phyloP scores from a whole-genome alignment of 2,113 vertebrate genomes.

The Vidua chalybeata region DNA sequence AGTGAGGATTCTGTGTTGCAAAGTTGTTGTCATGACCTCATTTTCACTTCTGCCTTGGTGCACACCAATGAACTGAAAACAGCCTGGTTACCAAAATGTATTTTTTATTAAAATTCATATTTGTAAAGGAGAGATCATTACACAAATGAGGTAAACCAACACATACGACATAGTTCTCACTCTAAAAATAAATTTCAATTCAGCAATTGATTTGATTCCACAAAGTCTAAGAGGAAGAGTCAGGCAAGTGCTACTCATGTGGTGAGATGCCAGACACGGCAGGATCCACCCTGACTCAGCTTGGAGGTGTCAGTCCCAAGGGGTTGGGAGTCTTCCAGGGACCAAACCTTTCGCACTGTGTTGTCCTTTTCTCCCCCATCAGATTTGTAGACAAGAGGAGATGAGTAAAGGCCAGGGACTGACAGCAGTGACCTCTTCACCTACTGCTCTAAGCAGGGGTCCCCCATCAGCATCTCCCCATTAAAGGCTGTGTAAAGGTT shows the following conservation, averaged over 20 bases:
- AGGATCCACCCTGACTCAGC: not conserved
- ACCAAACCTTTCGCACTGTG: not conserved
- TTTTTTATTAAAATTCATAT: conserved; percentile 47
- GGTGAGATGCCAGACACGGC: not conserved
- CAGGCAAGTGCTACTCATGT: not conserved
- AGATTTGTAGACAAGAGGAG: not conserved
- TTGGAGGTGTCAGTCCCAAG: not conserved
- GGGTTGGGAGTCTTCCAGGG: not conserved
- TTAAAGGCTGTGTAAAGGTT: not conserved
- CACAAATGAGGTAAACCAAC: conserved; percentile 64
- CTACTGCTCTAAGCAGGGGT: not conserved
- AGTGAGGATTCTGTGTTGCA: not conserved
- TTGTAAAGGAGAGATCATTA: conserved; percentile 44
- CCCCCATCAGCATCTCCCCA: not conserved
- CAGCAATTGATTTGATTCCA: conserved; percentile 29
- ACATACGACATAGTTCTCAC: not conserved
- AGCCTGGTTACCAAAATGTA: conserved; percentile 6
- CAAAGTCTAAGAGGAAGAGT: not conserved
- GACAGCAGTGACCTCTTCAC: not conserved
- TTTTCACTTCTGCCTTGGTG: not conserved
- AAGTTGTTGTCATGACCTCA: not conserved
- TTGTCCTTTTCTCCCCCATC: not conserved
- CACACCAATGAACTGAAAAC: not conserved
- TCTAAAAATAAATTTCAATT: conserved; percentile 46
- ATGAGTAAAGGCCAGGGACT: not conserved